Evolutionary conservation across 2,888 invertebrate species (phyloP).

Genomic region (Lasioglossum villosulum): DNA sequence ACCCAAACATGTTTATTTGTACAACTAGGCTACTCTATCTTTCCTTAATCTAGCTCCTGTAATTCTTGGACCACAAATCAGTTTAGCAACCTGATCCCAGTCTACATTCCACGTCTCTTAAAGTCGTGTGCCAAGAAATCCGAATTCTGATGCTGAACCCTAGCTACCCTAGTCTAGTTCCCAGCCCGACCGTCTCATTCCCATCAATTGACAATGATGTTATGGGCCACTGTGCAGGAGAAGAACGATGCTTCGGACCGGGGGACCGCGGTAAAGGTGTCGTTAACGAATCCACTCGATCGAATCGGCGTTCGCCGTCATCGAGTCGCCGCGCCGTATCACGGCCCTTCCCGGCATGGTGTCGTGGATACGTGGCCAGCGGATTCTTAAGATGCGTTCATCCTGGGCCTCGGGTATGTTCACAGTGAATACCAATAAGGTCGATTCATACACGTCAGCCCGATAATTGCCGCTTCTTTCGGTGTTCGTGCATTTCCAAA

Average conservation of each 20-base stretch:
- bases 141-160: background rate
- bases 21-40: too few species aligned
- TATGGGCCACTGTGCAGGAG: background rate
- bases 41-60: too few species aligned
- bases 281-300: background rate
- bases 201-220: background rate
- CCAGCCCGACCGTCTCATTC: background rate
- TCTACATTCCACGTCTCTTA: too few species aligned
- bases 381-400: slow-evolving; percentile 60
- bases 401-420: slow-evolving; percentile 45
- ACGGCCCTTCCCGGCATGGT: slow-evolving; percentile 17
- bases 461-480: too few species aligned
- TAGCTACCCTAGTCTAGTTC: background rate
- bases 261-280: background rate
- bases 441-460: too few species aligned
- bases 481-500: too few species aligned
- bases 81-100: too few species aligned
- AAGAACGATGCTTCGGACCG: background rate
- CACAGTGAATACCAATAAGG: slow-evolving; percentile 61
- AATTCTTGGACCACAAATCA: too few species aligned
- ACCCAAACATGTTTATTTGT: too few species aligned
- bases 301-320: background rate
- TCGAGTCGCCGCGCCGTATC: background rate
- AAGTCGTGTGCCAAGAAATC: too few species aligned
- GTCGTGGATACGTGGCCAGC: slow-evolving; percentile 49